Evolutionary conservation across 2,113 vertebrate genomes (phyloP).

Genomic region (Phodopus roborovskii): DNA sequence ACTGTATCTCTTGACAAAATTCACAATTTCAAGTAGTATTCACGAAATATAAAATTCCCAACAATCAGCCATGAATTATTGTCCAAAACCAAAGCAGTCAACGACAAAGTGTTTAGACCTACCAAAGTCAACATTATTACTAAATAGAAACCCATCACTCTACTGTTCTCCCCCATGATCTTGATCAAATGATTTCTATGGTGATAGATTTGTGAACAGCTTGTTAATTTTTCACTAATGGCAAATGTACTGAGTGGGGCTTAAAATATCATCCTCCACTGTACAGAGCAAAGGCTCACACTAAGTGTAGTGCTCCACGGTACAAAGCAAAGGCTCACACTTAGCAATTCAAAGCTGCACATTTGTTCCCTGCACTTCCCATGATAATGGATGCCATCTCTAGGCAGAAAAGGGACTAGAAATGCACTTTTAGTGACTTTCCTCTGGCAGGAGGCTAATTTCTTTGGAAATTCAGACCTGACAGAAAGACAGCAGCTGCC

Average conservation of each 20-base stretch:
- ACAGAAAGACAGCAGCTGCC: background rate
- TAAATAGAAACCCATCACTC: background rate
- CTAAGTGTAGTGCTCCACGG: background rate
- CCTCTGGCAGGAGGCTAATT: background rate
- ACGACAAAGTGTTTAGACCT: constrained; percentile 5
- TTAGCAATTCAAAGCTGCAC: background rate
- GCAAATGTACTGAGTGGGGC: background rate
- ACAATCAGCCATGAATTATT: background rate
- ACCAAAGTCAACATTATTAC: constrained; percentile 7
- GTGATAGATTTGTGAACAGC: background rate
- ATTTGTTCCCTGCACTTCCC: background rate
- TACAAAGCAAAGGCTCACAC: no score
- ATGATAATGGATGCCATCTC: background rate
- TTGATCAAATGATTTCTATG: background rate
- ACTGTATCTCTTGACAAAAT: constrained; percentile 16
- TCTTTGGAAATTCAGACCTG: constrained; percentile 29
- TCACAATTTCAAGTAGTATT: background rate
- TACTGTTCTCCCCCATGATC: background rate
- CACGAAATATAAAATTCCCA: background rate
- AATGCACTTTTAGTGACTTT: constrained; percentile 49
- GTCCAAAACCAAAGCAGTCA: background rate
- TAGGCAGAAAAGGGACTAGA: constrained; percentile 4
- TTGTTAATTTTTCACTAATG: background rate
- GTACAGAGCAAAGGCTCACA: background rate
- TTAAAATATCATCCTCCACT: background rate